Base-by-base conservation (phyloP, 2,113 vertebrate genomes). In the Corythornis madagascariensis region DNA sequence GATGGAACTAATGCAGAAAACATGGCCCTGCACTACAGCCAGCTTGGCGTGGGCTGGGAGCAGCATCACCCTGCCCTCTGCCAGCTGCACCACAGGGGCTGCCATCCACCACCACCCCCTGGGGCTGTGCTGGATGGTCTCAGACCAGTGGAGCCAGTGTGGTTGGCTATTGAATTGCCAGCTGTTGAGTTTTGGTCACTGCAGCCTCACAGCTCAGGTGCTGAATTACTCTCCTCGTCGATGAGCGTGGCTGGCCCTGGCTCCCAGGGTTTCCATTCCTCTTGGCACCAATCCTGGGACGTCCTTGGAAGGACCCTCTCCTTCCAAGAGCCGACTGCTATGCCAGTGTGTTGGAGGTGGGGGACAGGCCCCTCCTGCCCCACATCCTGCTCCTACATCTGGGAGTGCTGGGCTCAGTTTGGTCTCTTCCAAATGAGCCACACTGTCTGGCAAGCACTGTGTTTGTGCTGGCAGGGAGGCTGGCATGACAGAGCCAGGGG, bases 1-100 rank as follows among this genome's bases (percentile, higher is more conserved):
- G 56, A 91, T 94, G 96, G 96, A 95, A 93, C 92, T 92, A 94
- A 96, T 92, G 80, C 77, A 56, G 92, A 92, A 91, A 96, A 90
- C 90, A 65, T 78, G 93, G 90, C 71, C 69, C 59, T 10, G 8
- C 1, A 7, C 81, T 2, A 9, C 77, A 26, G 89, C 86, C 72
- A 1, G 75, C 56, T 29, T 60, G 8, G 7, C 19, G 9, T 11
- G n/a, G 63, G 72, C 86, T 70, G 90, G 33, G 78, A 85, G 76
- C 4, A 1, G 57, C 83, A 43, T 31, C 21, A 0, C 56, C 83
- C 70, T 89, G 91, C 78, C n/a, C 75, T 75, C 66, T 10, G 52
- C 71, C 79, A 28, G 63, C 63, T 22, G 1, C 16, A 43, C 47
- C 40, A 40, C 8, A 1, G 15, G 59, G 45, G 48, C 72, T 60